Conservation (phyloP, 1,140 invertebrate species). For the Maniola jurtina region DNA sequence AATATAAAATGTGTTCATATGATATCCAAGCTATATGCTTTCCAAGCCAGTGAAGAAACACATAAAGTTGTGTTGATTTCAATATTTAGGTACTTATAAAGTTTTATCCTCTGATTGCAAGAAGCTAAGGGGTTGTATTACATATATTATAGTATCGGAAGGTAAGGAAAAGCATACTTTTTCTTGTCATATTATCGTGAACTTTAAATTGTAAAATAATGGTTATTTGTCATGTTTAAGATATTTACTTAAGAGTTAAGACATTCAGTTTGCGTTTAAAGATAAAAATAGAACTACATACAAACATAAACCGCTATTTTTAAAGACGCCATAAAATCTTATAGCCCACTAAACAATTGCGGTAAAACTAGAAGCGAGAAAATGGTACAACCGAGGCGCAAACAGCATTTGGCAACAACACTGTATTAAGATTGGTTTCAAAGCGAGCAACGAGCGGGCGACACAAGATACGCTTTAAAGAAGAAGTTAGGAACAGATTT, state of each 20-base stretch:
- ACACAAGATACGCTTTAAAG: slow-evolving; percentile 66
- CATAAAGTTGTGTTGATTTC: too few species aligned
- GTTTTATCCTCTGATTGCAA: too few species aligned
- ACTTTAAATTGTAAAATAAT: background rate
- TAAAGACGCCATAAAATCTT: slow-evolving; percentile 26
- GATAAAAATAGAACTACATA: slow-evolving; percentile 13
- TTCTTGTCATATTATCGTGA: too few species aligned
- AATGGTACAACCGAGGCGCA: slow-evolving; percentile 47
- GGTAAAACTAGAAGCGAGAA: slow-evolving; percentile 39
- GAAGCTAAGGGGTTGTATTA: too few species aligned
- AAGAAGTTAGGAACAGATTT: slow-evolving; percentile 70
- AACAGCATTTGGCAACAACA: slow-evolving; percentile 68
- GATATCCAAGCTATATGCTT: too few species aligned
- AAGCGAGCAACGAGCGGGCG: slow-evolving; percentile 51
- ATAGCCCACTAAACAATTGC: slow-evolving; percentile 31
- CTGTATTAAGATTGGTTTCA: slow-evolving; percentile 70
- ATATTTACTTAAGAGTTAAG: background rate
- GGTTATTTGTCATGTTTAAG: background rate
- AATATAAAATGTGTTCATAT: too few species aligned
- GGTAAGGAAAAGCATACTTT: too few species aligned
- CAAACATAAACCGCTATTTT: slow-evolving; percentile 11
- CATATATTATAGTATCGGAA: too few species aligned
- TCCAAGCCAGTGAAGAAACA: too few species aligned
- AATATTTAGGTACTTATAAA: too few species aligned
- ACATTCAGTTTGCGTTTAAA: background rate